Conservation (phyloP, 2,888 invertebrate species). For the Polydrusus pterygomalis region DNA sequence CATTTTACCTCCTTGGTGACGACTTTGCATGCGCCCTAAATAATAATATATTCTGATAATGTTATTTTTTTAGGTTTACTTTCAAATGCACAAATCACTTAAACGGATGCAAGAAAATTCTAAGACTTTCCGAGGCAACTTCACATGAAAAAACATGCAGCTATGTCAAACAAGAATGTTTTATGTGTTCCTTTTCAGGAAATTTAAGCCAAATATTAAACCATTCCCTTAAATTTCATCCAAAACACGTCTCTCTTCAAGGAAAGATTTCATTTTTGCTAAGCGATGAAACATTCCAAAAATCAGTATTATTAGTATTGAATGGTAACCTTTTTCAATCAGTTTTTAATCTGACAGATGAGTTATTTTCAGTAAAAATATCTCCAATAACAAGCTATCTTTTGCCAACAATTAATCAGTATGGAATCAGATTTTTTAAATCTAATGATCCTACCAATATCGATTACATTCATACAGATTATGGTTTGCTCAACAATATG, state of each 20-base stretch:
- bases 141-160: background rate
- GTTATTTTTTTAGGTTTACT: background rate
- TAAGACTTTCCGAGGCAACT: background rate
- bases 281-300: background rate
- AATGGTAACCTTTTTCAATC: background rate
- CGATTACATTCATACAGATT: conserved; percentile 2
- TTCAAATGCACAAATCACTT: conserved; percentile 11
- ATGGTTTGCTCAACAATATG: background rate
- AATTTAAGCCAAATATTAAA: conserved; percentile 1
- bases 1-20: too few species aligned
- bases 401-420: conserved; percentile 1
- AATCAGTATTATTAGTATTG: background rate
- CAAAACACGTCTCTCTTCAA: background rate
- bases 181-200: conserved; percentile 8
- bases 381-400: background rate
- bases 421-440: background rate
- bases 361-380: background rate
- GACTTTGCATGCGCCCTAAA: too few species aligned
- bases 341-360: background rate
- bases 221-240: conserved; percentile 1
- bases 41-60: too few species aligned
- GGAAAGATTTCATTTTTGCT: conserved; percentile 3
- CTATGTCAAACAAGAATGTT: background rate
- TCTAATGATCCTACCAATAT: background rate
- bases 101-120: background rate